Conservation (phyloP, 2,888 invertebrate genomes). For the Xestia sexstrigata region DNA sequence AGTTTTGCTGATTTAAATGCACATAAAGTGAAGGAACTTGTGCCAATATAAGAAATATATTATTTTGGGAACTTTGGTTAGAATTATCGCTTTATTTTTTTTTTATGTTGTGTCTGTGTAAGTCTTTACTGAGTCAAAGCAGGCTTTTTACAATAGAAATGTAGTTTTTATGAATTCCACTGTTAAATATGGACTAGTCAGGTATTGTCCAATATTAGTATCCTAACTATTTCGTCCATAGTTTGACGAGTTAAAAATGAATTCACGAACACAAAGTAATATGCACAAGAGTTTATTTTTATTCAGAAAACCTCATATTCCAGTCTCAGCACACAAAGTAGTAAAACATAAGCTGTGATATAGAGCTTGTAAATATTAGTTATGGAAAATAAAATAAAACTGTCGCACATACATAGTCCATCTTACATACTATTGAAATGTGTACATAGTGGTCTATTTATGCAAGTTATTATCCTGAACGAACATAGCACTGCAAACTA, state of each 20-base stretch:
- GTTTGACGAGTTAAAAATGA: constrained; percentile 30
- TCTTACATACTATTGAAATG: constrained; percentile 56
- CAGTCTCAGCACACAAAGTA: constrained; percentile 76
- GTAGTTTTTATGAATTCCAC: constrained; percentile 31
- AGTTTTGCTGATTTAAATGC: constrained; percentile 42
- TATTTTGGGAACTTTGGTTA: constrained; percentile 58
- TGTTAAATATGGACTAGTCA: constrained; percentile 63
- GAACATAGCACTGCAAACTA: not conserved
- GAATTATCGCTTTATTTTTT: constrained; percentile 53
- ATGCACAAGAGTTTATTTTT: constrained; percentile 59
- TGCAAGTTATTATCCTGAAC: constrained; percentile 26
- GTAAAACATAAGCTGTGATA: constrained; percentile 88
- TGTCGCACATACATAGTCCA: constrained; percentile 62
- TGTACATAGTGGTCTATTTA: constrained; percentile 57
- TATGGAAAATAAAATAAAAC: constrained; percentile 66
- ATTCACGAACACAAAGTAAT: constrained; percentile 31
- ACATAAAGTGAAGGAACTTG: constrained; percentile 37
- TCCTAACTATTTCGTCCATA: constrained; percentile 41
- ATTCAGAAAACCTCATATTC: constrained; percentile 53
- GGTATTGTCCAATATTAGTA: constrained; percentile 56
- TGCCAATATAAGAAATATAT: constrained; percentile 54
- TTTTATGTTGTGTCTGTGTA: constrained; percentile 53
- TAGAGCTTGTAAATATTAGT: constrained; percentile 87
- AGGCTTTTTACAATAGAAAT: constrained; percentile 49
- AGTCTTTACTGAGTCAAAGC: constrained; percentile 42